A percentile compares a stretch with the other conserved stretches of the same genome.
These are phyloP conservation scores for Hyppa rectilinea DNA, from an alignment of 2,888 invertebrate species.

Conservation along the genomic window DNA sequence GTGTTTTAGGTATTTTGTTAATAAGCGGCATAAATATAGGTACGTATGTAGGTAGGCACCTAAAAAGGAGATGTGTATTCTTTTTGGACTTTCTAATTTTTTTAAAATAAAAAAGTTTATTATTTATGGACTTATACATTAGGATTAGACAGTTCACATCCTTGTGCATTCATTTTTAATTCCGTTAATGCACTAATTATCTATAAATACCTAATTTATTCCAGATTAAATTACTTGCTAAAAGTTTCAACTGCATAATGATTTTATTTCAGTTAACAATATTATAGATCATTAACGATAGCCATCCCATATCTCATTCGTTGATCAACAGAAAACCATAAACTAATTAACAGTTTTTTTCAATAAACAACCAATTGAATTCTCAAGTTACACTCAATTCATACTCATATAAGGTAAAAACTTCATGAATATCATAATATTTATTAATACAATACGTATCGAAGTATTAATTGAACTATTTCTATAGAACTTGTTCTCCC, in stretches of 20 bases:
- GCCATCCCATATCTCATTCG: not conserved
- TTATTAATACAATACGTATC: slow-evolving; percentile 43
- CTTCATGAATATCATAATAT: slow-evolving; percentile 55
- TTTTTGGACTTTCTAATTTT: not conserved
- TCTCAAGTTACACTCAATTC: slow-evolving; percentile 46
- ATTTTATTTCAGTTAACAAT: too few relatives aligned
- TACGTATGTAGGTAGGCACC: not conserved
- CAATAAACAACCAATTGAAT: slow-evolving; percentile 30
- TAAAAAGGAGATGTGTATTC: not conserved
- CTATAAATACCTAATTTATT: not conserved
- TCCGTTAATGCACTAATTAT: not conserved
- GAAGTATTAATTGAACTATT: slow-evolving; percentile 54
- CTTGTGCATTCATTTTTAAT: not conserved
- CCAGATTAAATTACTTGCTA: not conserved
- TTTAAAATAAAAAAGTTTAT: not conserved
- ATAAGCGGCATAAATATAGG: not conserved
- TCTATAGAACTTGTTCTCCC: slow-evolving; percentile 30
- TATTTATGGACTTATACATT: too few relatives aligned
- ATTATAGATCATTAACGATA: slow-evolving; percentile 10
- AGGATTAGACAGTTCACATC: too few relatives aligned
- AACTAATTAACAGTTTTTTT: slow-evolving; percentile 35
- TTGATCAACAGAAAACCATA: slow-evolving; percentile 4
- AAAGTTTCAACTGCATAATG: slow-evolving; percentile 2
- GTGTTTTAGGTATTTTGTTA: not conserved
- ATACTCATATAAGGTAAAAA: slow-evolving; percentile 29